Conservation (phyloP, 1,140 invertebrate genomes). For the Zaprionus inermis region DNA sequence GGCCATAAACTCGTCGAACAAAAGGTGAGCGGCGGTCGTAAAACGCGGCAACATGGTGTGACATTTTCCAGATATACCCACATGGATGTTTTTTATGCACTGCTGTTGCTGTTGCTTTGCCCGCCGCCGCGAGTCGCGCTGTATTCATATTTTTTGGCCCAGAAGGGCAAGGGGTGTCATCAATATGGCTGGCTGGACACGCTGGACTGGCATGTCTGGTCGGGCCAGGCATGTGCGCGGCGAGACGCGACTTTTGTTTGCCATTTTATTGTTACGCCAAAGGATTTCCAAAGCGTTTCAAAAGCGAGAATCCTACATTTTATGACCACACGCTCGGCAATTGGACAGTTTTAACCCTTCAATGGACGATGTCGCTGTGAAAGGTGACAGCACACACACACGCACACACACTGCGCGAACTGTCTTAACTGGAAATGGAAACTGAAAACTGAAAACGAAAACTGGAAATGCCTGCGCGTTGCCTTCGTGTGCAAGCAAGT, state of each 20-base stretch:
- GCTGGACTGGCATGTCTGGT: neutral
- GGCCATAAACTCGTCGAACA: constrained; percentile 72
- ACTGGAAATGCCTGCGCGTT: neutral
- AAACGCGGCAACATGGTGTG: constrained; percentile 82
- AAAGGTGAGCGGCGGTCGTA: constrained; percentile 73
- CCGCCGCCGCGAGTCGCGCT: constrained; percentile 17
- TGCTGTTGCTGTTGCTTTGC: constrained; percentile 6
- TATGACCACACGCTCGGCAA: constrained; percentile 65
- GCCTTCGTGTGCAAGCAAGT: constrained; percentile 28
- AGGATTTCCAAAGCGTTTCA: constrained; percentile 62
- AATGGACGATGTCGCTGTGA: constrained; percentile 52
- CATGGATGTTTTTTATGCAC: constrained; percentile 13
- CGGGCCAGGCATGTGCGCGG: constrained; percentile 28
- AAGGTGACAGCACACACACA: constrained; percentile 30
- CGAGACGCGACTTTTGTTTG: constrained; percentile 70
- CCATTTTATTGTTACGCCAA: constrained; percentile 75
- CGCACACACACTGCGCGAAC: constrained; percentile 18
- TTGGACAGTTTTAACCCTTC: constrained; percentile 80
- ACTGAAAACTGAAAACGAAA: constrained; percentile 1
- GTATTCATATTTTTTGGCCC: constrained; percentile 72
- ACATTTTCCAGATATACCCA: constrained; percentile 56
- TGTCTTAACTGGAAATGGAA: neutral
- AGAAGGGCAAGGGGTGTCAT: constrained; percentile 48
- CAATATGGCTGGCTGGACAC: neutral
- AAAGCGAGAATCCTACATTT: constrained; percentile 71